A percentile compares a stretch with the other conserved stretches of the same genome.
Evolutionary conservation across 2,888 invertebrate species (phyloP).

Genomic region (Prosapia bicincta): DNA sequence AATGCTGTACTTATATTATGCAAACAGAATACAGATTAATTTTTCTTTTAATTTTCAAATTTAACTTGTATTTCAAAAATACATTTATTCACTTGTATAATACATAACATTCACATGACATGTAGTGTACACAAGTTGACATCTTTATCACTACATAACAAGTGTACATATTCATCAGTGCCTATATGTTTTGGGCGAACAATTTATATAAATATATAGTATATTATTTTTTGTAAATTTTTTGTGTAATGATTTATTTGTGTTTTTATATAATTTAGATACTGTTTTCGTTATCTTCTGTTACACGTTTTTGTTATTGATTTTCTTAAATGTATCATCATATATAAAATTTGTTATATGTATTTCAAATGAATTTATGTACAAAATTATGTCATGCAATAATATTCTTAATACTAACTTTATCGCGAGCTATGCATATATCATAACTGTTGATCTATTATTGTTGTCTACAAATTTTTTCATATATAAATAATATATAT

Average conservation of each 20-base stretch:
- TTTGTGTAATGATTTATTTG: too few relatives aligned
- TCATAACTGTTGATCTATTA: neutral
- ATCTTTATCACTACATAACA: neutral
- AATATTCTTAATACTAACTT: neutral
- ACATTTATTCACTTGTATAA: neutral
- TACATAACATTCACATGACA: neutral
- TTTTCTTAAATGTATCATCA: too few relatives aligned
- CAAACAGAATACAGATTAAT: too few relatives aligned
- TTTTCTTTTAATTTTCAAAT: neutral
- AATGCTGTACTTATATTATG: too few relatives aligned
- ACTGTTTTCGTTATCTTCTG: too few relatives aligned
- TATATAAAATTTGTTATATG: too few relatives aligned
- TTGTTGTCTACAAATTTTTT: conserved; percentile 2
- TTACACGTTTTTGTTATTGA: too few relatives aligned
- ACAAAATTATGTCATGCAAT: neutral
- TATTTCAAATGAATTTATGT: neutral
- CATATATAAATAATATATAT: neutral
- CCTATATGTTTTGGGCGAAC: neutral
- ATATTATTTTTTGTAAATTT: neutral
- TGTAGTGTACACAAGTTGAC: neutral
- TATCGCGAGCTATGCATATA: neutral
- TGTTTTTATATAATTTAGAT: too few relatives aligned
- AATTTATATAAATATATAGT: neutral
- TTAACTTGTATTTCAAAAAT: neutral
- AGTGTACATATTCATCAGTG: neutral